Evolutionary conservation across 2,888 invertebrate species (phyloP), one percentile per base, ranked within the genome.

Genomic region (Nomada goodeniana): DNA sequence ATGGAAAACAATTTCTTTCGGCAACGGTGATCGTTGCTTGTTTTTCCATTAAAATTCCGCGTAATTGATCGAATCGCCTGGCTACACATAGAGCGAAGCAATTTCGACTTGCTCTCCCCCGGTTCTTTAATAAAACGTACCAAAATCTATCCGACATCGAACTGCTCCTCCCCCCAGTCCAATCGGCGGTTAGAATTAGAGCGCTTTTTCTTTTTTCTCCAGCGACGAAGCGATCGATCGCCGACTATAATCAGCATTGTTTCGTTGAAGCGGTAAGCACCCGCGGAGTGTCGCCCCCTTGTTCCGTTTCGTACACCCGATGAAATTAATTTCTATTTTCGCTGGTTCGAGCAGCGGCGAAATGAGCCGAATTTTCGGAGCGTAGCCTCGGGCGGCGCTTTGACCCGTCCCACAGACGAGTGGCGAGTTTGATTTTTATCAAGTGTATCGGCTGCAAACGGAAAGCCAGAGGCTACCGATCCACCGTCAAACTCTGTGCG

Each of bases 351-450:
- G 36, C 50, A 44, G n/a, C 47, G 47, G 20, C 13, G 55, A 73
- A 84, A 79, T 67, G 65, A 69, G 84, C 50, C 77, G 69, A 87
- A 81, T 87, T 86, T 78, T 57, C 29, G 11, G 50, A 52, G 36
- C 50, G 57, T 68, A 11, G 71, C 80, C 72, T 23, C 44, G 44
- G 76, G 88, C 75, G 13, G 2, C 55, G 47, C 63, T 50, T 23
- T 20, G 53, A 23, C 23, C 55, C 52, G 79, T 36, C 11, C 68
- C 42, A 13, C 18, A 15, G 59, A 73, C 52, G 52, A 55, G 36
- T 20, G 74, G 73, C 20, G 53, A 63, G 76, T 59, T 78, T 80
- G 83, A 86, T 86, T 86, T 85, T 86, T 86, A 75, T 76, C 88
- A 76, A 76, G 74, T 64, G 74, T 59, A 74, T 63, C 44, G 52